Evolutionary conservation across 2,797 vertebrate genomes (phyloP).

Genomic region (Mareca strepera): DNA sequence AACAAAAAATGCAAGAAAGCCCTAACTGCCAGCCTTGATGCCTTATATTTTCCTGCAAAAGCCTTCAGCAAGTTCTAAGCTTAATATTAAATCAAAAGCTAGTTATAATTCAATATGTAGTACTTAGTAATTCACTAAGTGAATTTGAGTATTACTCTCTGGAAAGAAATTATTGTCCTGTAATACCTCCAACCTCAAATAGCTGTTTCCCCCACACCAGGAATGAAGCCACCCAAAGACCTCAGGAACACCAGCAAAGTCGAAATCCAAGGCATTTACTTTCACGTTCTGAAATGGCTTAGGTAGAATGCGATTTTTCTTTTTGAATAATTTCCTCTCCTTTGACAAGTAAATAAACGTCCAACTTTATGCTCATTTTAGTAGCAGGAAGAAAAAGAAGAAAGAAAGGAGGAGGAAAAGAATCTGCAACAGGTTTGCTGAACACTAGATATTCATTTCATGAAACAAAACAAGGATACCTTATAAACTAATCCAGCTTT

Average conservation of each 20-base stretch:
- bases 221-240: not conserved
- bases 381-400: constrained; percentile 39
- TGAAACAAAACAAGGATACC: constrained; percentile 49
- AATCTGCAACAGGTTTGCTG: constrained; percentile 45
- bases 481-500: constrained; percentile 66
- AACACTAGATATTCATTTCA: constrained; percentile 38
- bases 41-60: not conserved
- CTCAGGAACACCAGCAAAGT: not conserved
- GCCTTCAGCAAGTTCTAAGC: not conserved
- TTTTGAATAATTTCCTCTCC: constrained; percentile 66
- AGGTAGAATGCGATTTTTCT: constrained; percentile 47
- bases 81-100: not conserved
- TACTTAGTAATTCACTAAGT: not conserved
- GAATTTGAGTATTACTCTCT: not conserved
- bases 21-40: not conserved
- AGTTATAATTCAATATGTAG: not conserved
- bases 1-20: accelerated
- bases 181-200: not conserved
- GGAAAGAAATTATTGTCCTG: not conserved
- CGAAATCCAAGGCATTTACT: not conserved
- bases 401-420: not conserved
- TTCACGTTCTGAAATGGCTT: not conserved
- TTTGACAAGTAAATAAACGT: constrained; percentile 69
- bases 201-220: not conserved
- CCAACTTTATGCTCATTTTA: constrained; percentile 42